Evolutionary conservation across 2,888 invertebrate genomes (phyloP).

Genomic region (Pasiphila rectangulata): DNA sequence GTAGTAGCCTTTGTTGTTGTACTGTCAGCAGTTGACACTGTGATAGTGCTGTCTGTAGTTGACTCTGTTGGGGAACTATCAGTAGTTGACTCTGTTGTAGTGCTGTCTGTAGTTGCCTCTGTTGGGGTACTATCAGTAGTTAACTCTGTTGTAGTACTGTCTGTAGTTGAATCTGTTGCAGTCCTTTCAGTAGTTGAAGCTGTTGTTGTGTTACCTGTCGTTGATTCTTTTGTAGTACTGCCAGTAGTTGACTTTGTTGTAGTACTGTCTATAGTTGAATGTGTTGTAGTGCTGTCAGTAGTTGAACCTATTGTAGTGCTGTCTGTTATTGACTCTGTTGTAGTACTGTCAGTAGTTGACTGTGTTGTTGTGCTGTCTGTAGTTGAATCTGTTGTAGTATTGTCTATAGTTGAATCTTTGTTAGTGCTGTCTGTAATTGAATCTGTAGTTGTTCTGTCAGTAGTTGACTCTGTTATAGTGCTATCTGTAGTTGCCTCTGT

Average conservation of each 20-base stretch:
- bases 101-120: not conserved
- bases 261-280: not conserved
- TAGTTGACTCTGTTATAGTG: not conserved
- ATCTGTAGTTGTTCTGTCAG: not conserved
- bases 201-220: no score
- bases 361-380: not conserved
- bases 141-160: no score
- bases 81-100: not conserved
- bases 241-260: not conserved
- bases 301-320: not conserved
- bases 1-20: not conserved
- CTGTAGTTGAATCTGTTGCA: no score
- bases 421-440: not conserved
- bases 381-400: not conserved
- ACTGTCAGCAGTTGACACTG: not conserved
- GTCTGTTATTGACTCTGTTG: not conserved
- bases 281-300: not conserved
- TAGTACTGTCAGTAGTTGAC: not conserved
- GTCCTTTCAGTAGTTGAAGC: no score
- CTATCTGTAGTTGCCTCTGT: not conserved
- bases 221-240: no score
- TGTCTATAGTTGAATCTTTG: not conserved
- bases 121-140: no score
- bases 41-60: not conserved
- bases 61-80: not conserved